Base-by-base conservation (phyloP, 1,140 invertebrate species). In the Trichogramma pretiosum region DNA sequence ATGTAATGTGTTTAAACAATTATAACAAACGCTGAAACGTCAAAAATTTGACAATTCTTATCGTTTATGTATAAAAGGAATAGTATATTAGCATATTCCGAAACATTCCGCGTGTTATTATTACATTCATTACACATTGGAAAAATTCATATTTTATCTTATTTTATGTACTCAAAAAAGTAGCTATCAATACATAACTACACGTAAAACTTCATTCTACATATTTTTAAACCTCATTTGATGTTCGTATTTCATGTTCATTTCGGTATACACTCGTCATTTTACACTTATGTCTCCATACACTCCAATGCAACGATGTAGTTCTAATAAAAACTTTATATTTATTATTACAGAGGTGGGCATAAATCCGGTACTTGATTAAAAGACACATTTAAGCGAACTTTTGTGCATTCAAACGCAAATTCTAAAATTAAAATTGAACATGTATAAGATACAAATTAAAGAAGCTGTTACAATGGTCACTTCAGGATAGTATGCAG, bases 291-390 rank as follows among this genome's bases (percentile, higher is more conserved):
- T 43, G 43, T 61, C 50, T 46, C 24, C 37, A 35, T 55, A 54
- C 58, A n/a, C n/a, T 37, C 47, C 43, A 48, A 39, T 51, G 57
- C 56, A 61, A 52, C 50, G 50, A 52, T 53, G 53, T 60, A 58
- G 48, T 49, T 53, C 59, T 61, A 64, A 54, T 56, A 60, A 55
- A 55, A 56, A 48, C 58, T 57, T 59, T 38, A 53, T 52, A 44
- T 42, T 60, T 57, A 56, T n/a, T n/a, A n/a, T 56, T 55, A 65
- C 52, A 58, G 57, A 46, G 49, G 43, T 41, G 42, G 36, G 38
- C 43, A 51, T 34, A 24, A 30, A 36, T 18, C 8, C n/a, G n/a
- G n/a, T n/a, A n/a, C n/a, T n/a, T 41, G 23, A 26, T 41, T 30
- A 14, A 46, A 41, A 41, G 42, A 9, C 33, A 36, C 19, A 36